Evolutionary conservation across 2,888 invertebrate genomes (phyloP), one percentile per base, ranked within the genome.

Genomic region (Drosophila paramelanica): DNA sequence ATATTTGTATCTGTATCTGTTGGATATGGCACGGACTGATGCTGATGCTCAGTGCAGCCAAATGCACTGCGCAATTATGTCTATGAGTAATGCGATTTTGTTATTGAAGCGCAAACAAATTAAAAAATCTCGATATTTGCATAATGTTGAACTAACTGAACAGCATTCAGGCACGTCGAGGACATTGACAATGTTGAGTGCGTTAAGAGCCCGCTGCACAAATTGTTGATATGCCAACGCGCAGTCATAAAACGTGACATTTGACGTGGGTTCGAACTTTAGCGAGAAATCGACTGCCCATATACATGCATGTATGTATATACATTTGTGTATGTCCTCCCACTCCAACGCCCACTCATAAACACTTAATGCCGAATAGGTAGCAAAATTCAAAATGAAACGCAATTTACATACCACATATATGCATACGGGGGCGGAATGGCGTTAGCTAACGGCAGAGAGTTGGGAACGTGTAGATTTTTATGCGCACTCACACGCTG

Each of bases 161-260:
- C 25, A 51, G 42, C 47, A 67, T 67, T 67, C 58, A 47, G 51
- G 58, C 71, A 72, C 31, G 56, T 43, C 39, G 33, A 43, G 45
- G 41, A 42, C 23, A 27, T 51, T 52, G 39, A 27, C 51, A 23
- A 33, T 39, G 36, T 67, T 53, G 43, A 53, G 27, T 36, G 55
- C 36, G 59, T 57, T 69, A 46, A 70, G 76, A 57, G 67, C 36
- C 17, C 41, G 25, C 57, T 61, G 67, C 59, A 62, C 66, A 51
- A 77, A 55, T 75, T 87, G 79, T 80, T 84, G 68, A 76, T 78
- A 71, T 84, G 66, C 72, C 69, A 88, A 87, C 52, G 61, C 61
- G 76, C 59, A 70, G 67, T 57, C 73, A 85, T 89, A 80, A 85
- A 89, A 88, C 88, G 88, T 86, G 85, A 89, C 89, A 89, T 80